phyloP scores from a whole-genome alignment of 2,797 vertebrate genomes.

The Typhlichthys subterraneus region DNA sequence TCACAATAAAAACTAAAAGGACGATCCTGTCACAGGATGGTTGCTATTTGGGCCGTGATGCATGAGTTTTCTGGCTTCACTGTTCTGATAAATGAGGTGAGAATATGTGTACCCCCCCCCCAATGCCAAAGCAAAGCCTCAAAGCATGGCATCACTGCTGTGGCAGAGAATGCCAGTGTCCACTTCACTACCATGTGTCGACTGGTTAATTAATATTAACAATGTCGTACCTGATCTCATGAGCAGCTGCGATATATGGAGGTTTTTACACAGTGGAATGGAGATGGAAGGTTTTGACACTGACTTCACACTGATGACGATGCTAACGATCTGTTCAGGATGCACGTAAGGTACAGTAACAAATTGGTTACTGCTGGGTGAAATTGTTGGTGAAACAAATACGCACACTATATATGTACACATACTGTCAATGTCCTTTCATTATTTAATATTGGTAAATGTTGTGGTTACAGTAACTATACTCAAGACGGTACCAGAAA shows the following conservation, averaged over 20 bases:
- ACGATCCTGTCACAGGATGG: conserved; percentile 56
- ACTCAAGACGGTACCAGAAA: conserved; percentile 38
- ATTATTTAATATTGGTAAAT: neutral
- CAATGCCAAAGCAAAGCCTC: conserved; percentile 49
- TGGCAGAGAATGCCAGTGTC: conserved; percentile 55
- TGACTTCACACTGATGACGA: no score
- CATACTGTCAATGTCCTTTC: neutral
- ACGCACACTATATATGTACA: no score
- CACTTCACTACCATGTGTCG: conserved; percentile 46
- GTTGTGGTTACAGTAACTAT: conserved; percentile 7
- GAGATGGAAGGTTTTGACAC: no score
- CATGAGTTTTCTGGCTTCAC: conserved; percentile 36
- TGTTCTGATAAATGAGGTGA: conserved; percentile 53
- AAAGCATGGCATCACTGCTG: conserved; percentile 52
- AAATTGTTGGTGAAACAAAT: no score
- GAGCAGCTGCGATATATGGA: conserved; percentile 34
- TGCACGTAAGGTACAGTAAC: no score
- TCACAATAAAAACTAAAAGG: conserved; percentile 58
- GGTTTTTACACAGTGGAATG: conserved; percentile 9
- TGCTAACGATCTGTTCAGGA: no score
- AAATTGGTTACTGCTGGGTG: no score
- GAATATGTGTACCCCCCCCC: conserved; percentile 25
- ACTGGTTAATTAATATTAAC: conserved; percentile 54
- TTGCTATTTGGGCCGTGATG: conserved; percentile 54
- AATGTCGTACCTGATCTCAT: conserved; percentile 22